Conservation (phyloP, 2,888 invertebrate genomes). For the Drosophila formosana region DNA sequence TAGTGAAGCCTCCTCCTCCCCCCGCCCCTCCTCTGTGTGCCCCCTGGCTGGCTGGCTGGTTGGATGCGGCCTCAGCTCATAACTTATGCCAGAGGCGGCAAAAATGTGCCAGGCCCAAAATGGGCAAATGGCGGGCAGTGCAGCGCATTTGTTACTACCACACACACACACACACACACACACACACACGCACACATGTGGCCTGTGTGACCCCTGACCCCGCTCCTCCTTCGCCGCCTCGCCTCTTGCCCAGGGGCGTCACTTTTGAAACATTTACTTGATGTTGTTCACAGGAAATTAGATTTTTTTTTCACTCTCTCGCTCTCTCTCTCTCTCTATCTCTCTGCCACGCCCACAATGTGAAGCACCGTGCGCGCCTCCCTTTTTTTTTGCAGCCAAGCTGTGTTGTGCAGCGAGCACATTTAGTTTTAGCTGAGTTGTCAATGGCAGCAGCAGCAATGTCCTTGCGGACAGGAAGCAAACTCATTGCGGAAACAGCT, state of each 20-base stretch:
- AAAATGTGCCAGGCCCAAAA: slow-evolving; percentile 65
- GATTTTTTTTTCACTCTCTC: slow-evolving; percentile 65
- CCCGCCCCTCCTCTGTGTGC: slow-evolving; percentile 2
- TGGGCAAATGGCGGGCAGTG: slow-evolving; percentile 73
- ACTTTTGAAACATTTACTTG: slow-evolving; percentile 81
- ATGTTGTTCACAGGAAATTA: slow-evolving; percentile 82
- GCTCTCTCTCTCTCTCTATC: slow-evolving; percentile 29
- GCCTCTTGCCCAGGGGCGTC: slow-evolving; percentile 55
- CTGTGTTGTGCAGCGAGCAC: slow-evolving; percentile 61
- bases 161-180: slow-evolving; percentile 35
- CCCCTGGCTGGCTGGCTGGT: not conserved
- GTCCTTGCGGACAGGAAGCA: slow-evolving; percentile 79
- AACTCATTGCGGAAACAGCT: slow-evolving; percentile 81
- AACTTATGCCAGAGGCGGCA: slow-evolving; percentile 72
- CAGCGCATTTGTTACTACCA: slow-evolving; percentile 71
- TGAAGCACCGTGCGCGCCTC: slow-evolving; percentile 4
- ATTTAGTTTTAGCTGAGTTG: slow-evolving; percentile 77
- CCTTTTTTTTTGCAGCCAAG: slow-evolving; percentile 7
- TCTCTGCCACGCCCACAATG: slow-evolving; percentile 20
- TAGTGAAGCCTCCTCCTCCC: not conserved
- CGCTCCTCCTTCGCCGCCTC: not conserved
- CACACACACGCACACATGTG: slow-evolving; percentile 13
- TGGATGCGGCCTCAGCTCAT: slow-evolving; percentile 54
- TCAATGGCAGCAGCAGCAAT: slow-evolving; percentile 67
- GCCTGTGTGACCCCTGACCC: slow-evolving; percentile 16